Evolutionary conservation across 2,113 vertebrate genomes (phyloP), one percentile per base, ranked within the genome.

Genomic region (Cyprinodon variegatus): DNA sequence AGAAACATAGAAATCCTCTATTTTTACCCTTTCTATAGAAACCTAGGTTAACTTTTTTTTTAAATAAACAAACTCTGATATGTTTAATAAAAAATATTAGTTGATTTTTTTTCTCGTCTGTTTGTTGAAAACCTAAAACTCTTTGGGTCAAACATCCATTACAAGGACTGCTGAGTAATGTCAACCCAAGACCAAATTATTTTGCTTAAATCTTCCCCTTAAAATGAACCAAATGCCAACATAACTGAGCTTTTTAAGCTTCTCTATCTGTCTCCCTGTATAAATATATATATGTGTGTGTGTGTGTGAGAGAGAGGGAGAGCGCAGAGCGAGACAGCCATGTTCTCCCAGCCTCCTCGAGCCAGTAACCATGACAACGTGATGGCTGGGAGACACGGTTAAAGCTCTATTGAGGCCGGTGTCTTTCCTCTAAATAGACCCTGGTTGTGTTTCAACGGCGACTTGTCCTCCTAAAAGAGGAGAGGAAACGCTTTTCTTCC

Each of bases 301-400:
- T 17, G 64, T 13, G 64, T 61, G 75, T 63, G 53, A 8, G 60
- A 39, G 67, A 60, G 65, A 4, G 78, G 69, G 81, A 61, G 88
- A 78, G 77, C 46, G 68, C 36, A 76, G 86, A 64, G 81, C 82
- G 83, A 92, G 90, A 88, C 91, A 92, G 92, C 90, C 90, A 93
- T 94, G 90, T 93, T 94, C 92, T 88, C 91, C 87, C 93, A 96
- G 95, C 96, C 96, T 98, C 96, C 93, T 94, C 91, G 90, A 94
- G 94, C 90, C 95, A 93, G 97, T 98, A 96, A 96, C 97, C 97
- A 99, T 99, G 97, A 98, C 97, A 98, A 99, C 97, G 94, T 87
- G 94, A 96, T 96, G 96, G 96, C 96, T 97, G 92, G 93, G 96
- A 96, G 96, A 97, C 95, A 93, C 94, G 94, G 95, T 93, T 93